These are phyloP conservation scores for Capromys pilorides DNA, from an alignment of 2,797 vertebrate genomes.

Conservation along the genomic window DNA sequence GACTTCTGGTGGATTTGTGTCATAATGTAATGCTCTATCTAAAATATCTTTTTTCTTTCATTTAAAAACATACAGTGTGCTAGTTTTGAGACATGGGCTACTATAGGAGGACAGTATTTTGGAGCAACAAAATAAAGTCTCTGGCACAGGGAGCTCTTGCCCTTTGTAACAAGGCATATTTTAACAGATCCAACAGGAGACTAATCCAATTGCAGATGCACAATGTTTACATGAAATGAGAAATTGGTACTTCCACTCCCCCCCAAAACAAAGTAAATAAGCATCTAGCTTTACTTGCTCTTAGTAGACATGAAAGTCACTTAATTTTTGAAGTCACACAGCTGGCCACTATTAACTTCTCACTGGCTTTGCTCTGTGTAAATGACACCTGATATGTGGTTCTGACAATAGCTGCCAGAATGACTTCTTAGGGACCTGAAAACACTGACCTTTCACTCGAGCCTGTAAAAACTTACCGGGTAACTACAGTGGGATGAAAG, in stretches of 20 bases:
- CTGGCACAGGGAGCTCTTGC: neutral
- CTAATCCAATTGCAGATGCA: neutral
- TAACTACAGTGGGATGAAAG: neutral
- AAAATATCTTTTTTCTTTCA: neutral
- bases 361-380: neutral
- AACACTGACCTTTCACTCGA: neutral
- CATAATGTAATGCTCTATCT: neutral
- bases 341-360: neutral
- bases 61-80: neutral
- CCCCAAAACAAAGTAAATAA: neutral
- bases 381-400: neutral
- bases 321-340: neutral
- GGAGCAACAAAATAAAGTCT: neutral
- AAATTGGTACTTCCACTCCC: neutral
- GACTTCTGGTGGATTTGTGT: neutral
- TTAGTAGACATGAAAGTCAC: neutral
- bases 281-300: neutral
- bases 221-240: neutral
- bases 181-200: neutral
- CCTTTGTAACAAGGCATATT: neutral
- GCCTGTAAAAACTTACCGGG: neutral
- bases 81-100: neutral
- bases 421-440: neutral
- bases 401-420: neutral
- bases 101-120: neutral